Conservation (phyloP, 2,888 invertebrate species). For the Agrotis puta region DNA sequence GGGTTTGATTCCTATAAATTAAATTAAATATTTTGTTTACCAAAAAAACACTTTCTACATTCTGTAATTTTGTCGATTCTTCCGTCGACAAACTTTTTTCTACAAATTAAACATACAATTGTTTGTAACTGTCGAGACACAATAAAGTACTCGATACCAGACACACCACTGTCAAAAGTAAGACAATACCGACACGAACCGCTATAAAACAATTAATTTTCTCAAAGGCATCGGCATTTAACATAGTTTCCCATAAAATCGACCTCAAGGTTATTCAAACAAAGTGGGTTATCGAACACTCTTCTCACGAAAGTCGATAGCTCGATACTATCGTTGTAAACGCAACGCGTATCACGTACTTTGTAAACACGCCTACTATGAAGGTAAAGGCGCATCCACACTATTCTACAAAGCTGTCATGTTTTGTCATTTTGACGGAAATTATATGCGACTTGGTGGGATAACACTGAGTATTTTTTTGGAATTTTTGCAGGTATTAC, state of each 20-base stretch:
- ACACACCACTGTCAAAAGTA: slow-evolving; percentile 36
- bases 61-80: no score
- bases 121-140: not conserved
- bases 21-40: no score
- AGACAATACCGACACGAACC: slow-evolving; percentile 43
- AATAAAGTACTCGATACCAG: not conserved
- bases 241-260: slow-evolving; percentile 75
- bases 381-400: slow-evolving; percentile 19
- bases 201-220: slow-evolving; percentile 60
- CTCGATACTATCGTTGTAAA: slow-evolving; percentile 48
- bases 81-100: no score
- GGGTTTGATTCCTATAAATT: no score
- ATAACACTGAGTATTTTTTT: no score
- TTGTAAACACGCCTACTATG: slow-evolving; percentile 49
- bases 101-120: not conserved
- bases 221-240: slow-evolving; percentile 55
- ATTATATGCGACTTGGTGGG: no score
- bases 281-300: slow-evolving; percentile 62
- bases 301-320: slow-evolving; percentile 64
- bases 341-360: slow-evolving; percentile 37
- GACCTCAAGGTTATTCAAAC: slow-evolving; percentile 66
- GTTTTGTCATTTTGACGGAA: no score
- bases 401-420: not conserved
- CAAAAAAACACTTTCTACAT: no score
- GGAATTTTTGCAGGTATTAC: no score